Evolutionary conservation across 2,888 invertebrate genomes (phyloP).

Genomic region (Drosophila melanosoma): DNA sequence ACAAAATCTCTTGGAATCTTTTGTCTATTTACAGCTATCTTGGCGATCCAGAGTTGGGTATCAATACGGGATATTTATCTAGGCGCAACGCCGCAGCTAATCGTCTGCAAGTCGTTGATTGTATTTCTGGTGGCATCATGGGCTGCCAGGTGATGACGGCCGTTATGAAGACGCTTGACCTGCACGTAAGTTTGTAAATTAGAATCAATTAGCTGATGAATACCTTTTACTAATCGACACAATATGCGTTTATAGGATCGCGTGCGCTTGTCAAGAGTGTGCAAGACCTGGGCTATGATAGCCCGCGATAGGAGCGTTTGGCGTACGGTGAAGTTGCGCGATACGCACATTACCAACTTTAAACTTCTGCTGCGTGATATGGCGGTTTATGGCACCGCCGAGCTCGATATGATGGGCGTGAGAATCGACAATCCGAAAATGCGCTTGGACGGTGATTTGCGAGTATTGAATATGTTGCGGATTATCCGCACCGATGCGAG

Average conservation of each 20-base stretch:
- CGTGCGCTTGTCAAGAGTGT: constrained; percentile 91
- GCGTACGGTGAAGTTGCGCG: constrained; percentile 93
- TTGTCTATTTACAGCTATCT: too few species aligned
- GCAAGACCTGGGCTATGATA: constrained; percentile 91
- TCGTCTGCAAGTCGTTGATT: constrained; percentile 13
- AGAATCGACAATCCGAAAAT: constrained; percentile 88
- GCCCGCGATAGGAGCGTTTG: constrained; percentile 91
- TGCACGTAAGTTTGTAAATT: constrained; percentile 32
- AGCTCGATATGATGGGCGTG: constrained; percentile 91
- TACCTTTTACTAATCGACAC: not conserved
- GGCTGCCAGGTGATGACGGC: constrained; percentile 44
- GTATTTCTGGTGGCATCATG: constrained; percentile 23
- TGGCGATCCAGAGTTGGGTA: constrained; percentile 12
- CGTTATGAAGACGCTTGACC: constrained; percentile 57
- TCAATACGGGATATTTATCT: constrained; percentile 17
- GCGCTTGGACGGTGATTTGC: constrained; percentile 88
- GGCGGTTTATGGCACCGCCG: constrained; percentile 89
- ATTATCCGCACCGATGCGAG: constrained; percentile 88
- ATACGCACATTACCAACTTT: constrained; percentile 93
- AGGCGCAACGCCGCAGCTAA: constrained; percentile 18
- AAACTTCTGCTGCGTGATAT: constrained; percentile 90
- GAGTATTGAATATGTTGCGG: constrained; percentile 87
- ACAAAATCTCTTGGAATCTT: too few species aligned
- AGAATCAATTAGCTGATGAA: not conserved
- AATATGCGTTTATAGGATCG: constrained; percentile 86